Base-by-base conservation (phyloP, 2,888 invertebrate species). In the Calameuta filiformis region DNA sequence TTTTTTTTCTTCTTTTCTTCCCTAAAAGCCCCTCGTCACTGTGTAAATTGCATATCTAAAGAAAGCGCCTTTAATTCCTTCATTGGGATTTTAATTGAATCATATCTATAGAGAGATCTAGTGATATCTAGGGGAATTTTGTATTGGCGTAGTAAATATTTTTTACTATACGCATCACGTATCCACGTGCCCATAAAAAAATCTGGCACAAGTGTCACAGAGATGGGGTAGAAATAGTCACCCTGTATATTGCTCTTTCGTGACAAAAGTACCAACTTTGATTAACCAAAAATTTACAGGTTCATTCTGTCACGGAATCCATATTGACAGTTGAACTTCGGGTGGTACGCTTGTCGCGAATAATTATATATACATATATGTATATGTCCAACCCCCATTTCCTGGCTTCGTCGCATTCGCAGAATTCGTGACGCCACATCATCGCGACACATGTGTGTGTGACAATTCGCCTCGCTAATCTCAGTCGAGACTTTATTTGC, bases 401-500 rank as follows among this genome's bases (percentile, higher is more conserved):
- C 23, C 56, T 56, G 56, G 2, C 56, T 56, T 56, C 23, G 56
- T 56, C 9, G 56, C 56, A 56, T 56, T 56, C 56, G 56, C 56
- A 56, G 56, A 56, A 56, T 23, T 23, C 15, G 56, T 23, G 56
- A 56, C 74, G 35, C 37, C 30, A 35, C 74, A 23, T 15, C 15
- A 74, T 35, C 35, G 34, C 74, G 35, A 33, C 23, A 35, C 6
- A n/a, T 15, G 71, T 30, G 3, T 12, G 71, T 33, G 23, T 33
- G n/a, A 11, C 33, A 12, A 31, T 71, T 31, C 71, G 71, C 33
- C 15, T 31, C 31, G 71, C 71, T 71, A 71, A 71, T 71, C 71
- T 71, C 71, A 33, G 71, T 71, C 71, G 71, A 71, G 71, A 71
- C 71, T 71, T 71, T 71, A 71, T 71, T 71, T 71, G 71, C 71